These are phyloP conservation scores for Falco columbarius DNA, from an alignment of 2,797 vertebrate species.

Conservation along the genomic window DNA sequence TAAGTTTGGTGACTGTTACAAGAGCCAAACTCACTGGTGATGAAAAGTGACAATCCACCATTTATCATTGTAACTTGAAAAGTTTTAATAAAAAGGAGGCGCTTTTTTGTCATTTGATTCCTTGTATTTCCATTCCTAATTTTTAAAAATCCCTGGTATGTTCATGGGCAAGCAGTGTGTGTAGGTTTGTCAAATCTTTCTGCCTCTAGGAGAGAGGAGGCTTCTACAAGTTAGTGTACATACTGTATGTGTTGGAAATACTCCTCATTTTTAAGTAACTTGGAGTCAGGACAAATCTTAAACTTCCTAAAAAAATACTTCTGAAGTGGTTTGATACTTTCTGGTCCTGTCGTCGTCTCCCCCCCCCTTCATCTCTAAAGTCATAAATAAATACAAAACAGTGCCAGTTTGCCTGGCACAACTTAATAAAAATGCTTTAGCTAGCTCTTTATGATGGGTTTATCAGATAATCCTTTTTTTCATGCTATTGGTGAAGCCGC, in stretches of 20 bases:
- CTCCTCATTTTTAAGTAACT: neutral
- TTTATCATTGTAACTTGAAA: neutral
- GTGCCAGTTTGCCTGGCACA: neutral
- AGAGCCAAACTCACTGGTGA: neutral
- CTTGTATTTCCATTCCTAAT: neutral
- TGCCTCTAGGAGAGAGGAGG: neutral
- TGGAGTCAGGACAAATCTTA: neutral
- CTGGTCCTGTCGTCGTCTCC: neutral
- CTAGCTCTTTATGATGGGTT: neutral
- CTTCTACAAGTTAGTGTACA: neutral
- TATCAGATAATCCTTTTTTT: neutral
- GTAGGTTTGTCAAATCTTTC: neutral
- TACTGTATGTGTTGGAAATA: neutral
- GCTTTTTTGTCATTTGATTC: neutral
- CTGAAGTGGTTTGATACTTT: neutral
- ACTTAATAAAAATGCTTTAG: neutral
- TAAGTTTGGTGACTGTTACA: neutral
- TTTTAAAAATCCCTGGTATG: neutral
- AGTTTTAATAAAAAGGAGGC: slow-evolving; percentile 40
- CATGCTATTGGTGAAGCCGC: neutral
- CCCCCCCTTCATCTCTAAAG: neutral
- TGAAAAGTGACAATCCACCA: neutral
- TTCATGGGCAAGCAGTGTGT: neutral
- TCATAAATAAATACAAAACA: neutral
- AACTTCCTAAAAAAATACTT: neutral